phyloP scores from a whole-genome alignment of 2,888 invertebrate species.

The Leptothorax acervorum region DNA sequence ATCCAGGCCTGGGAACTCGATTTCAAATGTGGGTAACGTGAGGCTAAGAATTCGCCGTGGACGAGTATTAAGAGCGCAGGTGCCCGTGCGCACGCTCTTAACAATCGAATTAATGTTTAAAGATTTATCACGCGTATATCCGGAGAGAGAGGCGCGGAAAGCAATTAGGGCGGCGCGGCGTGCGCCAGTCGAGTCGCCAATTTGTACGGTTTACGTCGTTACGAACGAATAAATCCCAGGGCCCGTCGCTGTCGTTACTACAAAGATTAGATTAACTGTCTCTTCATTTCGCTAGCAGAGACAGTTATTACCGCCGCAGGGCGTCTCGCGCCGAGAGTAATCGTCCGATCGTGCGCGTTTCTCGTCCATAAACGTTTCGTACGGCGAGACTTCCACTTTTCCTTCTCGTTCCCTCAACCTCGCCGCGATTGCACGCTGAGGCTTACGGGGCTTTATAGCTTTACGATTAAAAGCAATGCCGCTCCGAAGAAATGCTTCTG shows the following conservation, averaged over 20 bases:
- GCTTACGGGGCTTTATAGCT: constrained; percentile 35
- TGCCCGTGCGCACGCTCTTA: constrained; percentile 9
- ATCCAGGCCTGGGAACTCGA: neutral
- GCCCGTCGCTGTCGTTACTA: constrained; percentile 40
- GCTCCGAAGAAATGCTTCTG: neutral
- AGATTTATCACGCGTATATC: constrained; percentile 44
- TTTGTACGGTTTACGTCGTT: constrained; percentile 54
- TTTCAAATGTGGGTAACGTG: neutral
- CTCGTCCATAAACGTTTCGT: constrained; percentile 49
- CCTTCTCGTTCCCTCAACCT: neutral
- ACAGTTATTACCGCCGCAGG: constrained; percentile 61
- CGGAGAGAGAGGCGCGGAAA: constrained; percentile 46
- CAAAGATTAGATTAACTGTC: constrained; percentile 59
- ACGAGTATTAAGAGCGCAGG: constrained; percentile 24
- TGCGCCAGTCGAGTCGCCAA: constrained; percentile 42
- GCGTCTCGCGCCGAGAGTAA: constrained; percentile 48
- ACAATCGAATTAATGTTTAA: constrained; percentile 52
- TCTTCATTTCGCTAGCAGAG: constrained; percentile 56
- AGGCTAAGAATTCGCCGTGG: constrained; percentile 19
- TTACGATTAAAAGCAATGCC: constrained; percentile 41
- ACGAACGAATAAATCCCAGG: constrained; percentile 47
- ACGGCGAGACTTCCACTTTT: constrained; percentile 27
- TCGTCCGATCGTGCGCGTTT: constrained; percentile 50
- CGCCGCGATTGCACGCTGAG: constrained; percentile 19
- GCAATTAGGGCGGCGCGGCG: constrained; percentile 41